Base-by-base conservation (phyloP, 2,113 vertebrate species). In the chimpanzee (Pan troglodytes) region DNA sequence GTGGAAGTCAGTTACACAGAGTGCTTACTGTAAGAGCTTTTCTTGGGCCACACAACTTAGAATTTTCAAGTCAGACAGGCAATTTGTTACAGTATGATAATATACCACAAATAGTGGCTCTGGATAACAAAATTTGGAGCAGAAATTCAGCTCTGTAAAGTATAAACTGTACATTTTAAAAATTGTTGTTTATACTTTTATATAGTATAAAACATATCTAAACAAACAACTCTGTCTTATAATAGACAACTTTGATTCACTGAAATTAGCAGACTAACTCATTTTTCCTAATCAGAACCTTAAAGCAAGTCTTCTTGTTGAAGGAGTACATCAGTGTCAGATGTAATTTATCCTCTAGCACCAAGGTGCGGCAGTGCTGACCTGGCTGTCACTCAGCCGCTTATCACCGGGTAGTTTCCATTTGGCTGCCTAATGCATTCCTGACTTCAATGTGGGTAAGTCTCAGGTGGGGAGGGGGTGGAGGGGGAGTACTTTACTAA, bases 271-370 rank as follows among this genome's bases (percentile, higher is more conserved):
- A 0, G 9, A 57, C 45, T 23, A 27, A 73, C 20, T 50, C 11
- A 14, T 85, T 89, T 35, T 90, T 67, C n/a, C 61, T 79, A 22
- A 55, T 80, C 35, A 8, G 79, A 93, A 89, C 23, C 67, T 55
- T 70, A 55, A 76, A 81, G 27, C 3, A 25, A 72, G 17, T 70
- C 27, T 9, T 76, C 43, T 61, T 89, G 30, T 70, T 57, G 55
- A 84, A 64, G 30, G 72, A 85, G 18, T 14, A 8, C 6, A 12
- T n/a, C 45, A 2, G 0, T n/a, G 73, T 32, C n/a, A 32, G 16
- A 35, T 83, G 38, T 22, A 6, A 73, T 76, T 96, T 64, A 9
- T 80, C 43, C 73, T 79, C 70, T 2, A 50, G 84, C 78, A 40
- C 5, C 57, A 50, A 7, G 17, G 16, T n/a, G 1, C 6, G 25